Percentiles rank a stretch among this genome's conserved stretches.
Conservation (phyloP, 2,113 vertebrate genomes). For the Motacilla tschutschensis region DNA sequence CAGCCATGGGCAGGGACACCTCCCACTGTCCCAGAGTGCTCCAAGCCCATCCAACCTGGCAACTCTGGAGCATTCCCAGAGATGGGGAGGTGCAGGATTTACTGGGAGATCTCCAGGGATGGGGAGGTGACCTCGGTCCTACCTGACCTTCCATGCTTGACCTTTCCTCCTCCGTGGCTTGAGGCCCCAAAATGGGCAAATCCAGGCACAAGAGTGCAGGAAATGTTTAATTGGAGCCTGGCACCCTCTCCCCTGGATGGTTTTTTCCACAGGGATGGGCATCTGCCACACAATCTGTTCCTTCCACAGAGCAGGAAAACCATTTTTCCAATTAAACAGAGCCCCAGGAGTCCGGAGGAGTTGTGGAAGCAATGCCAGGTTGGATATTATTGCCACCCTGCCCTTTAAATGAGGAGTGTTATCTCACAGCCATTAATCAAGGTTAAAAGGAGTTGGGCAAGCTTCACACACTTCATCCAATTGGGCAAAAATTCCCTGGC, state of each 20-base stretch:
- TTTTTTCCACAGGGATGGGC: not conserved
- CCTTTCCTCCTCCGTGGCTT: fast-evolving
- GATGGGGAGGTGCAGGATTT: not conserved
- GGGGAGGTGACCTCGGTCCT: not conserved
- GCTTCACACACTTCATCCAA: not conserved
- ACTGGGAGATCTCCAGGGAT: not conserved
- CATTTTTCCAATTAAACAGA: not conserved
- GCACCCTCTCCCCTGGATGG: not conserved
- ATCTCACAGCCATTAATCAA: not conserved
- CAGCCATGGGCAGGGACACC: not conserved
- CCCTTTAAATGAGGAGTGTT: not conserved
- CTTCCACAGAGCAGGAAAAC: not conserved
- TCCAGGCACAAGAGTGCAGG: not conserved
- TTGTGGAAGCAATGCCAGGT: not conserved
- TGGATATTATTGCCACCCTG: not conserved
- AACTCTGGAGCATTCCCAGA: not conserved
- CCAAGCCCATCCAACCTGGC: not conserved
- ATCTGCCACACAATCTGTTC: not conserved
- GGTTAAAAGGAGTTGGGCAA: not conserved
- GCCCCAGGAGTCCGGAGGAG: not conserved
- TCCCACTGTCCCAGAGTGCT: fast-evolving
- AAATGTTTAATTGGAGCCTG: not conserved
- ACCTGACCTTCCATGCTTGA: not conserved
- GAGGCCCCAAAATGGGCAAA: not conserved
- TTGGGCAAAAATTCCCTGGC: not conserved